phyloP scores from a whole-genome alignment of 1,140 invertebrate species.

The Megathymus violae region DNA sequence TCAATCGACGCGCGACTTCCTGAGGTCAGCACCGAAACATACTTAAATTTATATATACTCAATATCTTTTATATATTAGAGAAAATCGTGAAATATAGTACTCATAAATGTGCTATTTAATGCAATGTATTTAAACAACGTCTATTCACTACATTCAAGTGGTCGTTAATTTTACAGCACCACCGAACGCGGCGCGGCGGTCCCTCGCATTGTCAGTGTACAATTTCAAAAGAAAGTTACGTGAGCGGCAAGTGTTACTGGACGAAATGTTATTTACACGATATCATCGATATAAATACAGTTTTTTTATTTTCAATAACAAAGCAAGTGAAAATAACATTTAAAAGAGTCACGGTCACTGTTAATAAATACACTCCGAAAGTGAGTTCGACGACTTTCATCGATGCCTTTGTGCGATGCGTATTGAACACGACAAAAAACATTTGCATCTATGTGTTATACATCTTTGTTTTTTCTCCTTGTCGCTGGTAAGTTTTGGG shows the following conservation, averaged over 20 bases:
- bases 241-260: slow-evolving; percentile 24
- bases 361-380: slow-evolving; percentile 50
- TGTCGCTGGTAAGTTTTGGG: slow-evolving; percentile 47
- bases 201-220: not conserved
- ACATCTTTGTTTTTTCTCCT: slow-evolving; percentile 66
- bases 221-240: slow-evolving; percentile 29
- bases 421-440: slow-evolving; percentile 67
- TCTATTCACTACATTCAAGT: not conserved
- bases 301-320: slow-evolving; percentile 28
- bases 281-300: slow-evolving; percentile 15
- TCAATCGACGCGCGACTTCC: slow-evolving; percentile 14
- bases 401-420: slow-evolving; percentile 53
- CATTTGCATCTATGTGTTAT: slow-evolving; percentile 76
- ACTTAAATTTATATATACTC: not conserved
- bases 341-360: slow-evolving; percentile 45
- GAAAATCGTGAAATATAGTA: not conserved
- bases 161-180: not conserved
- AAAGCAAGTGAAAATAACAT: slow-evolving; percentile 47
- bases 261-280: slow-evolving; percentile 6
- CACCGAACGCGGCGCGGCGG: too few relatives aligned
- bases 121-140: not conserved
- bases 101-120: not conserved
- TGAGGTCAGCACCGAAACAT: not conserved
- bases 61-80: not conserved
- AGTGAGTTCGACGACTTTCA: slow-evolving; percentile 76